A percentile compares a stretch with the other conserved stretches of the same genome.
These are phyloP conservation scores for Corapipo altera DNA, from an alignment of 2,113 vertebrate species.

Conservation along the genomic window DNA sequence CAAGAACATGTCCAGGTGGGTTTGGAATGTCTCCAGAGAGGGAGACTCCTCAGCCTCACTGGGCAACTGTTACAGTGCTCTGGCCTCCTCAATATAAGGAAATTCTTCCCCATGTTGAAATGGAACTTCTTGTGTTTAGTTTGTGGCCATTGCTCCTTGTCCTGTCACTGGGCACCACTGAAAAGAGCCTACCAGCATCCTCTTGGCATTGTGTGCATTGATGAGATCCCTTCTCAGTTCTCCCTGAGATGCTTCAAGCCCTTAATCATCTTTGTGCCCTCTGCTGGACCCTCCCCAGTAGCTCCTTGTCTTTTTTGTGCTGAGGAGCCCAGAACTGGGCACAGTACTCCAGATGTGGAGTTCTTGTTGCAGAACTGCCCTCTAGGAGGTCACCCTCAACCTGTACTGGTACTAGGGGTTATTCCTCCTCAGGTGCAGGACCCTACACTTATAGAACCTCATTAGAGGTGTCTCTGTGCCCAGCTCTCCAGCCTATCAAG, in stretches of 20 bases:
- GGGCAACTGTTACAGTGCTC: neutral
- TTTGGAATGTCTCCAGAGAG: neutral
- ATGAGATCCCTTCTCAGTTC: neutral
- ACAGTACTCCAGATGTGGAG: too few species aligned
- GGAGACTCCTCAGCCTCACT: neutral
- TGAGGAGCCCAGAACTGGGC: neutral
- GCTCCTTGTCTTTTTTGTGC: neutral
- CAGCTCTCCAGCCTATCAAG: neutral
- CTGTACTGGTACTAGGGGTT: neutral
- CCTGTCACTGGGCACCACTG: neutral
- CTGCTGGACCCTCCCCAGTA: neutral
- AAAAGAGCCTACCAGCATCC: neutral
- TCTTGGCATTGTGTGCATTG: neutral
- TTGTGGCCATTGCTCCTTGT: neutral
- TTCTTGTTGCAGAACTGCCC: neutral
- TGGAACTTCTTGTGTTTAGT: neutral
- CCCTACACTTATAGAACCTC: neutral
- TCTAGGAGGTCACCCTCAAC: neutral
- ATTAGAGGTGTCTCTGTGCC: neutral
- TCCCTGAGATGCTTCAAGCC: neutral
- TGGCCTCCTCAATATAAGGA: neutral
- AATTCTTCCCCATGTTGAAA: neutral
- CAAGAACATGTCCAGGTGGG: neutral
- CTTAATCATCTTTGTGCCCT: neutral
- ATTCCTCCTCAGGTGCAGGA: neutral